These are phyloP conservation scores for Aurelia coerulea DNA, from an alignment of 30 jellyfish, hydroid and myxozoan genomes.

Conservation along the genomic window DNA sequence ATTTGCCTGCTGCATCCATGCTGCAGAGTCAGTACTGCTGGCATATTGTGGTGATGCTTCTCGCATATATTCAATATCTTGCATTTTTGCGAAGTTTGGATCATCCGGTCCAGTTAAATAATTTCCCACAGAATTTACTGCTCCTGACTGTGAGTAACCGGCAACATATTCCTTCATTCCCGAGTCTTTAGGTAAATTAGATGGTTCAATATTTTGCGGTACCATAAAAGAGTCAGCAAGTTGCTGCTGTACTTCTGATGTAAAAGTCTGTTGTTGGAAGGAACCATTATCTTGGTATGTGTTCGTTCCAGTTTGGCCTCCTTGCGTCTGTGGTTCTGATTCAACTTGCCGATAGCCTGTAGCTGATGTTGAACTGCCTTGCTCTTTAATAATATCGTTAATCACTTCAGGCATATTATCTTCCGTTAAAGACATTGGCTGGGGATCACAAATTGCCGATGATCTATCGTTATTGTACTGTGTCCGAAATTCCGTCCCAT, in stretches of 20 bases:
- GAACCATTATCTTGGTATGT: too few species aligned
- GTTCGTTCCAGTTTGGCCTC: background rate
- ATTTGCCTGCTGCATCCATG: background rate
- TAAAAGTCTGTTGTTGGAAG: conserved; percentile 2
- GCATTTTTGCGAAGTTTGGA: background rate
- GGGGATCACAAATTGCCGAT: conserved; percentile 45
- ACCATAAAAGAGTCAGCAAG: conserved; percentile 60
- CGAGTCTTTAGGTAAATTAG: too few species aligned
- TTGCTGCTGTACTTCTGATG: conserved; percentile 15
- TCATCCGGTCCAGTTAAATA: too few species aligned
- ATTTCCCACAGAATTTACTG: too few species aligned
- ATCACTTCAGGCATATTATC: conserved; percentile 38
- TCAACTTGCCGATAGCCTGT: background rate
- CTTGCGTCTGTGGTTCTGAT: background rate
- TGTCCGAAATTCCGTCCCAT: background rate
- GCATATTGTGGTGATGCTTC: background rate
- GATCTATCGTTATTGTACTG: conserved; percentile 6
- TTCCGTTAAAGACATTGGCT: conserved; percentile 77
- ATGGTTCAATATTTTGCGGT: conserved; percentile 7
- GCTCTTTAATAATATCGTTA: conserved; percentile 36
- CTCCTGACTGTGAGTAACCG: too few species aligned
- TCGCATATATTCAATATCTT: background rate
- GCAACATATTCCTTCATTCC: too few species aligned
- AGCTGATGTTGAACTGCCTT: background rate
- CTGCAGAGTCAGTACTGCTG: background rate